Percentiles rank a stretch among this genome's conserved stretches.
Conservation (phyloP, 2,113 vertebrate species). For the Neopipo cinnamomea region DNA sequence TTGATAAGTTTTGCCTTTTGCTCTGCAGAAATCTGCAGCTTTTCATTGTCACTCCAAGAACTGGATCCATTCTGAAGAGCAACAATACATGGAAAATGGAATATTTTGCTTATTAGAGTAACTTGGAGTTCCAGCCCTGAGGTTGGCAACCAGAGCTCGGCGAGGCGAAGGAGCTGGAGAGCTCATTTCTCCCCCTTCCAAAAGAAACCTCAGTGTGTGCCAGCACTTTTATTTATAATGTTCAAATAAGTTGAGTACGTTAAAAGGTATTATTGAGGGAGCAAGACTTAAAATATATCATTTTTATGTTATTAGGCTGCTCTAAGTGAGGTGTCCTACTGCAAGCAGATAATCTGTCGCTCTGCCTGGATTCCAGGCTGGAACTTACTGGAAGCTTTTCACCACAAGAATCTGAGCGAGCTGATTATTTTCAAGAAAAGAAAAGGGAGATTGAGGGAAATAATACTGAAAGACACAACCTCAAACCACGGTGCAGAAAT, state of each 20-base stretch:
- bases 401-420: constrained; percentile 41
- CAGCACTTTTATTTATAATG: constrained; percentile 58
- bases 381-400: constrained; percentile 67
- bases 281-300: constrained; percentile 19
- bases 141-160: constrained; percentile 35
- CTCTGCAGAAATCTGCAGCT: background rate
- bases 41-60: background rate
- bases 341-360: constrained; percentile 3
- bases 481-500: constrained; percentile 50
- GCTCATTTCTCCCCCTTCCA: background rate
- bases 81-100: constrained; percentile 40
- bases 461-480: constrained; percentile 48
- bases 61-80: constrained; percentile 17
- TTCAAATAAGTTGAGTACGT: constrained; percentile 36
- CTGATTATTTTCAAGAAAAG: constrained; percentile 58
- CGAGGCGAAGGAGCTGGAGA: constrained; percentile 60
- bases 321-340: constrained; percentile 44
- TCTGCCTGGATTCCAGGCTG: constrained; percentile 29
- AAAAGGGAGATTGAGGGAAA: constrained; percentile 34
- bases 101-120: constrained; percentile 49
- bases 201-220: constrained; percentile 21
- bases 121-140: constrained; percentile 31
- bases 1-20: background rate
- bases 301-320: constrained; percentile 47
- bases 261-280: constrained; percentile 41